A percentile compares a stretch with the other conserved stretches of the same genome.
phyloP scores from a whole-genome alignment of 2,888 invertebrate species.

The Leucozona laternaria region DNA sequence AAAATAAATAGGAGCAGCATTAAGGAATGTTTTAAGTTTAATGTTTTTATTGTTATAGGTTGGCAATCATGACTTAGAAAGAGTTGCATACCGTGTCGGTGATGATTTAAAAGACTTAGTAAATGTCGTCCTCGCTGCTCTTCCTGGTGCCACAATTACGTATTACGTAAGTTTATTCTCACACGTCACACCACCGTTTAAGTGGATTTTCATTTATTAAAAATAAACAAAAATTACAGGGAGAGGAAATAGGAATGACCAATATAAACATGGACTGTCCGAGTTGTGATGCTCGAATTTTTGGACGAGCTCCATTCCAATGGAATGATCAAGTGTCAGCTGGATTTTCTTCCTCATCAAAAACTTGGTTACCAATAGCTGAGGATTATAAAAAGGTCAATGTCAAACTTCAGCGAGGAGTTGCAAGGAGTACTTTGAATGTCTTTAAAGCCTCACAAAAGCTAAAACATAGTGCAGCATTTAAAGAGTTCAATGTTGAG shows the following conservation, averaged over 20 bases:
- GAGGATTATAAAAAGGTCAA: conserved; percentile 86
- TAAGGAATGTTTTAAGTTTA: neutral
- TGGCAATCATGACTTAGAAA: conserved; percentile 88
- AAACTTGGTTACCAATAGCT: conserved; percentile 89
- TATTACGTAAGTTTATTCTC: conserved; percentile 86
- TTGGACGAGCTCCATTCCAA: conserved; percentile 86
- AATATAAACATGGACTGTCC: conserved; percentile 83
- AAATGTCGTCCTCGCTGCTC: conserved; percentile 88
- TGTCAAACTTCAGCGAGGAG: conserved; percentile 85
- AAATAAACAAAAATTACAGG: conserved; percentile 79
- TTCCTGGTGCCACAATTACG: conserved; percentile 91
- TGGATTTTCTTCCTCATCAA: conserved; percentile 86
- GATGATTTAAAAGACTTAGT: conserved; percentile 87
- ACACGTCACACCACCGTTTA: too few relatives aligned
- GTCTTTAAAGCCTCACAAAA: conserved; percentile 85
- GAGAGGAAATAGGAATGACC: conserved; percentile 89
- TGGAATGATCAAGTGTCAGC: conserved; percentile 85
- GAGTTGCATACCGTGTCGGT: conserved; percentile 87
- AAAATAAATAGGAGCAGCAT: neutral
- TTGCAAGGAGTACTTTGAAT: conserved; percentile 85
- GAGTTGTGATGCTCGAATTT: conserved; percentile 85
- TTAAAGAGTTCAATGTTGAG: conserved; percentile 78
- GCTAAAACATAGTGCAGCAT: conserved; percentile 84
- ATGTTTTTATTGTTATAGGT: conserved; percentile 82
- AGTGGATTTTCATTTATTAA: neutral